Evolutionary conservation across 2,888 invertebrate species (phyloP).

Genomic region (Pheosia gnoma): DNA sequence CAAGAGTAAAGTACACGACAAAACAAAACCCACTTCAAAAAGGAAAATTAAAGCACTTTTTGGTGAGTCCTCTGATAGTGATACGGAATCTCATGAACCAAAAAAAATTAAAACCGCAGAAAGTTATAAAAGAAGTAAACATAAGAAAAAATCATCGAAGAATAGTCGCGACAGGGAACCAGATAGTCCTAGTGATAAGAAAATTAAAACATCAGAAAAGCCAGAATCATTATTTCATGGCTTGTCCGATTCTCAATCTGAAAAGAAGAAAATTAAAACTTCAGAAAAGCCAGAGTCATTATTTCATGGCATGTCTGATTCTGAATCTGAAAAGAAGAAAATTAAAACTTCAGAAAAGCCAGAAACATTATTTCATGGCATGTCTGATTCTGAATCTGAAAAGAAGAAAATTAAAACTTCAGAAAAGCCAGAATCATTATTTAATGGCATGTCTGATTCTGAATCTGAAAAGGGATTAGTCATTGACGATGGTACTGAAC

Average conservation of each 20-base stretch:
- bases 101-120: slow-evolving; percentile 54
- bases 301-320: no score
- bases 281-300: no score
- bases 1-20: slow-evolving; percentile 42
- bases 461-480: slow-evolving; percentile 65
- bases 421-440: slow-evolving; percentile 24
- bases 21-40: slow-evolving; percentile 59
- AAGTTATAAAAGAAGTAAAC: slow-evolving; percentile 32
- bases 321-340: neutral
- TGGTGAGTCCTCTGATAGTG: slow-evolving; percentile 80
- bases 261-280: slow-evolving; percentile 2
- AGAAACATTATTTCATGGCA: no score
- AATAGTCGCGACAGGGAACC: slow-evolving; percentile 22
- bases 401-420: slow-evolving; percentile 12
- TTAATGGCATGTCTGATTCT: slow-evolving; percentile 44
- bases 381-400: no score
- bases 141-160: slow-evolving; percentile 32
- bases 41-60: slow-evolving; percentile 79
- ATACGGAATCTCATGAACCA: slow-evolving; percentile 47
- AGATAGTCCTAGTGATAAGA: slow-evolving; percentile 16
- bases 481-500: slow-evolving; percentile 54
- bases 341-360: no score
- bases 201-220: no score
- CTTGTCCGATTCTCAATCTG: no score
- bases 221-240: no score